A percentile compares a stretch with the other conserved stretches of the same genome.
These are phyloP conservation scores for Zaprionus capensis DNA, from an alignment of 1,140 invertebrate species.

Conservation along the genomic window DNA sequence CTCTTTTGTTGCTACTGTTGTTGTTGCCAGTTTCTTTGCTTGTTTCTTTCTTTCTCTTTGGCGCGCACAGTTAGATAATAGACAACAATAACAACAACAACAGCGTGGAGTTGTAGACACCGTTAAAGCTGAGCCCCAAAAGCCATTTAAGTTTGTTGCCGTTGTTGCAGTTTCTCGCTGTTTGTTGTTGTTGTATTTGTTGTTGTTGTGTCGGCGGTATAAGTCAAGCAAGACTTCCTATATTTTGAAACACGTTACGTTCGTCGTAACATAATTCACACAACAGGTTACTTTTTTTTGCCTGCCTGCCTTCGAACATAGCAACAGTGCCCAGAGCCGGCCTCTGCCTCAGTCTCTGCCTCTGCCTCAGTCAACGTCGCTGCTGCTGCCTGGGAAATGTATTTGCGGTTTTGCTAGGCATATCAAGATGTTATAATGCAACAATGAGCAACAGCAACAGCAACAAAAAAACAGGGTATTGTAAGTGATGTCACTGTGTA, in stretches of 20 bases:
- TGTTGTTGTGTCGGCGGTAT: constrained; percentile 63
- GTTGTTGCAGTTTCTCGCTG: constrained; percentile 16
- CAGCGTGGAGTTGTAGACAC: constrained; percentile 44
- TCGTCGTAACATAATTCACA: constrained; percentile 84
- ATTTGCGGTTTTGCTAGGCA: constrained; percentile 8
- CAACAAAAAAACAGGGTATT: background rate
- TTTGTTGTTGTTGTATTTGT: constrained; percentile 16
- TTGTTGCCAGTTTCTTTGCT: constrained; percentile 44
- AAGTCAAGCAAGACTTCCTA: constrained; percentile 84
- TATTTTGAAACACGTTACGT: constrained; percentile 84
- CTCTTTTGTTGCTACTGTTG: constrained; percentile 22
- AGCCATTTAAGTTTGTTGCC: constrained; percentile 24
- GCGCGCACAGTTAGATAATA: constrained; percentile 71
- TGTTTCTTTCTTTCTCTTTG: constrained; percentile 70
- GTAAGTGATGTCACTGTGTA: constrained; percentile 10
- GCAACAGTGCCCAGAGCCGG: constrained; percentile 13
- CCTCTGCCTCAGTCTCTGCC: background rate
- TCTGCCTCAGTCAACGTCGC: constrained; percentile 1
- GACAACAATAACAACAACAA: constrained; percentile 53
- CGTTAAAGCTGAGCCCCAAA: constrained; percentile 61
- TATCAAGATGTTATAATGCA: constrained; percentile 22
- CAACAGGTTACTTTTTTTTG: constrained; percentile 64
- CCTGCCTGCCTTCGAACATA: constrained; percentile 1
- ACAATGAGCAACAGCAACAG: background rate
- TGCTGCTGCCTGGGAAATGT: constrained; percentile 21